These are phyloP conservation scores for Benthosema pterotum DNA, from an alignment of 2,797 vertebrate genomes.

Conservation along the genomic window DNA sequence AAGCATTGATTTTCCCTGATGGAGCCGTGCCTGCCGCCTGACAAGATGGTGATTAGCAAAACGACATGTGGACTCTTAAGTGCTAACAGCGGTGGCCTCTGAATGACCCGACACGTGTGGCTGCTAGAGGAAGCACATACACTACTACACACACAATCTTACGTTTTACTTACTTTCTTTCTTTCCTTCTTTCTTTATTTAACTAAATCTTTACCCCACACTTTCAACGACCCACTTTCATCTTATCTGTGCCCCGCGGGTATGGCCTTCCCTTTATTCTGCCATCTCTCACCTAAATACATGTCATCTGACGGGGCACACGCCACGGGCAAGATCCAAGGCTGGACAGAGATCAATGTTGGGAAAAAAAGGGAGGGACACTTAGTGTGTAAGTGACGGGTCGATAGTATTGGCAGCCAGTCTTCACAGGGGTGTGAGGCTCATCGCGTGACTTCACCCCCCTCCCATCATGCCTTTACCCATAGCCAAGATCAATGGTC, in stretches of 20 bases:
- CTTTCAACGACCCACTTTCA: conserved; percentile 2
- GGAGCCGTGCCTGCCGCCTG: conserved; percentile 55
- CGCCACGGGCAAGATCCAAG: conserved; percentile 34
- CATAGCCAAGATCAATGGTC: conserved; percentile 64
- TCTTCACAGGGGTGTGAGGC: conserved; percentile 27
- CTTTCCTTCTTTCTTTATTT: conserved; percentile 9
- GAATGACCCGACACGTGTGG: conserved; percentile 51
- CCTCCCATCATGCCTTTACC: conserved; percentile 41
- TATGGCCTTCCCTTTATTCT: conserved; percentile 30
- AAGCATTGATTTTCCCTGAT: conserved; percentile 66
- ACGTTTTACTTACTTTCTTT: too few species aligned
- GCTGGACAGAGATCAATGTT: conserved; percentile 51
- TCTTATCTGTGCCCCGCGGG: conserved; percentile 17
- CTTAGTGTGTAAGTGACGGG: conserved; percentile 47
- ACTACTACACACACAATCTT: conserved; percentile 7
- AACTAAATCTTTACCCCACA: too few species aligned
- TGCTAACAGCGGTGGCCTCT: conserved; percentile 56
- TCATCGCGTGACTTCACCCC: conserved; percentile 56
- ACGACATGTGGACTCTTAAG: conserved; percentile 44
- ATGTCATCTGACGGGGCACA: conserved; percentile 25
- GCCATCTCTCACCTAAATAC: conserved; percentile 42
- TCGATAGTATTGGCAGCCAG: conserved; percentile 52
- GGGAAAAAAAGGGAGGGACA: conserved; percentile 55
- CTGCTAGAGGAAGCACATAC: conserved; percentile 29
- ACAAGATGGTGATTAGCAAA: conserved; percentile 52